Conservation (phyloP, 2,888 invertebrate genomes). For the Galerucella nymphaeae region DNA sequence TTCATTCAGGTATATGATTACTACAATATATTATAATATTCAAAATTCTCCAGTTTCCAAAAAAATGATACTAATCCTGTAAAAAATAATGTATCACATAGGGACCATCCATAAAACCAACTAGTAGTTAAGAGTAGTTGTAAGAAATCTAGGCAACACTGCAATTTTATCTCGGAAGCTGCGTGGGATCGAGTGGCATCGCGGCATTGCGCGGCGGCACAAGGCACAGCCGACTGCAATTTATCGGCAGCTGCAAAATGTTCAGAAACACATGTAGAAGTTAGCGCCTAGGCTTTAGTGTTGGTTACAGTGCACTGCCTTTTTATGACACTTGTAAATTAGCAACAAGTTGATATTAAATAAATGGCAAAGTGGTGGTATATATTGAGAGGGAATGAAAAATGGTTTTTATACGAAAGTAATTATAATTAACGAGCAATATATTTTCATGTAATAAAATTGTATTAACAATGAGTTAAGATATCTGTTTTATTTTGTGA, state of each 20-base stretch:
- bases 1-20: too few relatives aligned
- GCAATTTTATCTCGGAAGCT: slow-evolving; percentile 20
- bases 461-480: neutral
- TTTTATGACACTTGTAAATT: slow-evolving; percentile 44
- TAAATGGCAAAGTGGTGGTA: slow-evolving; percentile 14
- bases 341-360: slow-evolving; percentile 39
- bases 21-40: too few relatives aligned
- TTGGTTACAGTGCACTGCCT: slow-evolving; percentile 35
- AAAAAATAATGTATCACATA: too few relatives aligned
- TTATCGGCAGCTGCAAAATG: slow-evolving; percentile 42
- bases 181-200: slow-evolving; percentile 26
- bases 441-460: neutral
- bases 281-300: slow-evolving; percentile 44
- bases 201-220: slow-evolving; percentile 31
- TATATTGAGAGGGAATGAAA: slow-evolving; percentile 2
- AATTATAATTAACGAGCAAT: neutral
- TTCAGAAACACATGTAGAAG: slow-evolving; percentile 41
- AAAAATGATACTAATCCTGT: too few relatives aligned
- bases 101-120: too few relatives aligned
- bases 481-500: neutral
- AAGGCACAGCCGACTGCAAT: slow-evolving; percentile 31
- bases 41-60: too few relatives aligned
- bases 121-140: neutral
- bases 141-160: slow-evolving; percentile 7
- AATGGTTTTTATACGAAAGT: neutral